Base-by-base conservation (phyloP, 2,888 invertebrate species). In the Tetragonula carbonaria region DNA sequence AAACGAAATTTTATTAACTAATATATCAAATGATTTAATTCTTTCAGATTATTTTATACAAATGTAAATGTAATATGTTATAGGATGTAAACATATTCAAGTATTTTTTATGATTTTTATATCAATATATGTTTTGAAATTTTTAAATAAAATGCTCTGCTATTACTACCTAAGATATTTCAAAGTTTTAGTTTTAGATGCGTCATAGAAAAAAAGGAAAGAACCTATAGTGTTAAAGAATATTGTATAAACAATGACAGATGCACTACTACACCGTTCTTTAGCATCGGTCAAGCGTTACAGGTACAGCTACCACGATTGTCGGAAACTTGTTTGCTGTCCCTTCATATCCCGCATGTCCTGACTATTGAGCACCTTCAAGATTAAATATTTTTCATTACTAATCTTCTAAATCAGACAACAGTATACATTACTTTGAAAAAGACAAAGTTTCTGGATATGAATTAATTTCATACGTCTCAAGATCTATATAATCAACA, bases 261-360 rank as follows among this genome's bases (percentile, higher is more conserved):
- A 84, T 84, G 80, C 68, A 86, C 28, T 76, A 70, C 78, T 28
- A n/a, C 53, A 33, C 65, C 65, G 73, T 80, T 84, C 62, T 81
- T 55, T 84, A 66, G 66, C 76, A 78, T 81, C 76, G 59, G 74
- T 74, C 78, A 84, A 84, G 86, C 76, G 76, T 84, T 84, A 66
- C 84, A 86, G 81, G 73, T 84, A 81, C 51, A 84, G 51, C 75
- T 77, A 72, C 73, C 74, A 74, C 81, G 74, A 80, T 85, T 85
- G 85, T 86, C 53, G 63, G 74, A 68, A 85, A 86, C 82, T 86
- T 65, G 79, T 85, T 82, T 86, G 67, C 71, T 74, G 78, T 50
- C 63, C 79, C 86, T 85, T 79, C 85, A 67, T 86, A 57, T 63
- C 73, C 73, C 76, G 14, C 23, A 66, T 67, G n/a, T 28, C 68